A percentile compares a stretch with the other conserved stretches of the same genome.
These are phyloP conservation scores for Platichthys flesus DNA, from an alignment of 2,113 vertebrate genomes.

Conservation along the genomic window DNA sequence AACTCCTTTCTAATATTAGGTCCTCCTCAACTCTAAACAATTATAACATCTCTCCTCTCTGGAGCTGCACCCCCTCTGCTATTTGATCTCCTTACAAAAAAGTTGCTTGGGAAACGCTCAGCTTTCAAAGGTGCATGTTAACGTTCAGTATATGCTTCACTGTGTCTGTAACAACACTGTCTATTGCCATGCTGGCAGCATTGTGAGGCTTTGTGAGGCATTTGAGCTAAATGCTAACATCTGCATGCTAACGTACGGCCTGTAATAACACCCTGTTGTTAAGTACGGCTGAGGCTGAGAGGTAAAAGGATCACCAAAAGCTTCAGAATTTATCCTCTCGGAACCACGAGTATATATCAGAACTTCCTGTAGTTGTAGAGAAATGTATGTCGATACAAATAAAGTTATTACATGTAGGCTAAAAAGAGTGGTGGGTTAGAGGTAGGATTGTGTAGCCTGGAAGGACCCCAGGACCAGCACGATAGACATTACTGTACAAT, in stretches of 20 bases:
- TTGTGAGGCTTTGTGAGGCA: not conserved
- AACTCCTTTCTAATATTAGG: constrained; percentile 47
- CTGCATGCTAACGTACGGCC: too few species aligned
- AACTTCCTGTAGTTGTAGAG: not conserved
- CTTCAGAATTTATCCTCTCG: not conserved
- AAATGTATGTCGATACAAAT: not conserved
- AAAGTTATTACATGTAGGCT: not conserved
- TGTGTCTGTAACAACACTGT: not conserved
- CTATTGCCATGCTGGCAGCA: not conserved
- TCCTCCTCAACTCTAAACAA: not conserved
- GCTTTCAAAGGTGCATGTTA: not conserved
- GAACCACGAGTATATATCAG: not conserved
- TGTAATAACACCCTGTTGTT: not conserved
- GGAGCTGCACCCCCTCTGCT: not conserved
- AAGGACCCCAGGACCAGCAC: too few species aligned
- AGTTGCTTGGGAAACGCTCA: not conserved
- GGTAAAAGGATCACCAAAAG: not conserved
- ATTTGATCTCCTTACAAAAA: constrained; percentile 9
- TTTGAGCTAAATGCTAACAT: constrained; percentile 1
- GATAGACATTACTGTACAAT: too few species aligned
- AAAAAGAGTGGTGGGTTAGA: not conserved
- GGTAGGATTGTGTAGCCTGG: too few species aligned
- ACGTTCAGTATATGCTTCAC: not conserved
- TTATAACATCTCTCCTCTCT: not conserved
- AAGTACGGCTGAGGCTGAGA: not conserved